Conservation (phyloP, 1,140 invertebrate genomes). For the Drosophila eugracilis region DNA sequence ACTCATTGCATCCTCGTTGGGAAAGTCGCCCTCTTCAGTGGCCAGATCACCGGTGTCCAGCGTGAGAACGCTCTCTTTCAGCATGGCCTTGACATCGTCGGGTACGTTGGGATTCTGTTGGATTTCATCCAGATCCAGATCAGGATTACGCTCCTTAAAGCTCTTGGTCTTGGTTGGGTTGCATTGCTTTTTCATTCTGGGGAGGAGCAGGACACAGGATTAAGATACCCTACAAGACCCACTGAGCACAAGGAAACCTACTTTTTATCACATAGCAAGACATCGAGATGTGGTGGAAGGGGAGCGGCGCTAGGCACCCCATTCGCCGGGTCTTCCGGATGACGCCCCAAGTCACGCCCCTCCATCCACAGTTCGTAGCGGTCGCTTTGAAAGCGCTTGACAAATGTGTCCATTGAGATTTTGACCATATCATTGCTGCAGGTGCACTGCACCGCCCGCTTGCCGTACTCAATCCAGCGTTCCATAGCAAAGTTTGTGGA, state of each 20-base stretch:
- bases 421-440: conserved; percentile 97
- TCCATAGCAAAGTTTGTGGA: conserved; percentile 99
- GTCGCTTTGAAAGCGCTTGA: conserved; percentile 97
- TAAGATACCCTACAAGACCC: not conserved
- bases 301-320: conserved; percentile 55
- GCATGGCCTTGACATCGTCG: conserved; percentile 83
- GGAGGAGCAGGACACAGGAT: not conserved
- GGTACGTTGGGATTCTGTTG: conserved; percentile 84
- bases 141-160: conserved; percentile 84
- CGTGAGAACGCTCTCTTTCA: conserved; percentile 79
- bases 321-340: conserved; percentile 93
- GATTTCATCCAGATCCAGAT: conserved; percentile 84
- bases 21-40: conserved; percentile 48
- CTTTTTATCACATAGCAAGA: conserved; percentile 81
- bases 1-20: conserved; percentile 65
- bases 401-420: conserved; percentile 99
- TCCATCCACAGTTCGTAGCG: conserved; percentile 88
- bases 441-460: conserved; percentile 93
- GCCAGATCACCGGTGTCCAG: conserved; percentile 38
- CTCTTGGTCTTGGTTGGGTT: conserved; percentile 83
- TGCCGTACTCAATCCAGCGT: conserved; percentile 99
- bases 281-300: conserved; percentile 75
- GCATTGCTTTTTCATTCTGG: conserved; percentile 84
- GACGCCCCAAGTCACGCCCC: conserved; percentile 95
- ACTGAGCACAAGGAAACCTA: conserved; percentile 38